A percentile compares a stretch with the other conserved stretches of the same genome.
These are phyloP conservation scores for Trichonephila clavata DNA, from an alignment of 1,140 invertebrate genomes.

Conservation along the genomic window DNA sequence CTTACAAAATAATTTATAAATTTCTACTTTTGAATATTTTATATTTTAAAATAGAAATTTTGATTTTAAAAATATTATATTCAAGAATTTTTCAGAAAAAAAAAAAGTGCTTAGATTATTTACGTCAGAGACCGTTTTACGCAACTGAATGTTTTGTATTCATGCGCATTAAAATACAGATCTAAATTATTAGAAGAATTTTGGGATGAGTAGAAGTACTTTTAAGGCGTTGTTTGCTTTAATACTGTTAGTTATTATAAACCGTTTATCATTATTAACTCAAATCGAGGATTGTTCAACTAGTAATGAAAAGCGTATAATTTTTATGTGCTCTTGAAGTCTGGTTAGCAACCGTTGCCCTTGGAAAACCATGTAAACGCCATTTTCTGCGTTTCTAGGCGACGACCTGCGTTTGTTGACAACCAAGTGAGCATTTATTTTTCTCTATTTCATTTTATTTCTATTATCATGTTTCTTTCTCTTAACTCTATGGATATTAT, in stretches of 20 bases:
- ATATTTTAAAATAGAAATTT: no score
- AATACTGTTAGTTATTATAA: neutral
- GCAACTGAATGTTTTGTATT: neutral
- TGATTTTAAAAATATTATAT: no score
- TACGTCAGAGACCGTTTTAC: neutral
- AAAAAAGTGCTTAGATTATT: no score
- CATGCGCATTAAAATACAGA: neutral
- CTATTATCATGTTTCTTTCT: constrained; percentile 32
- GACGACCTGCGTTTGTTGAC: constrained; percentile 73
- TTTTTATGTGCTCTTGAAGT: neutral
- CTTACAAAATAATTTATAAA: no score
- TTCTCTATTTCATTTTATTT: constrained; percentile 47
- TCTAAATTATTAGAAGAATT: neutral
- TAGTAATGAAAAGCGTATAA: neutral
- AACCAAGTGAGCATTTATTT: constrained; percentile 69
- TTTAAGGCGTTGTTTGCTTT: neutral
- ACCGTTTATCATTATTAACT: neutral
- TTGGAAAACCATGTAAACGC: constrained; percentile 71
- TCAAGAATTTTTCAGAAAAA: no score
- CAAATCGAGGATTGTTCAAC: neutral
- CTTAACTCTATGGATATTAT: neutral
- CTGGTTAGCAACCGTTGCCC: constrained; percentile 74
- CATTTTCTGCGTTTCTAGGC: constrained; percentile 74
- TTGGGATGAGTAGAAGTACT: neutral
- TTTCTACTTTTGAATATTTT: no score